Base-by-base conservation (phyloP, 2,113 vertebrate genomes). In the Onychorhynchus coronatus region DNA sequence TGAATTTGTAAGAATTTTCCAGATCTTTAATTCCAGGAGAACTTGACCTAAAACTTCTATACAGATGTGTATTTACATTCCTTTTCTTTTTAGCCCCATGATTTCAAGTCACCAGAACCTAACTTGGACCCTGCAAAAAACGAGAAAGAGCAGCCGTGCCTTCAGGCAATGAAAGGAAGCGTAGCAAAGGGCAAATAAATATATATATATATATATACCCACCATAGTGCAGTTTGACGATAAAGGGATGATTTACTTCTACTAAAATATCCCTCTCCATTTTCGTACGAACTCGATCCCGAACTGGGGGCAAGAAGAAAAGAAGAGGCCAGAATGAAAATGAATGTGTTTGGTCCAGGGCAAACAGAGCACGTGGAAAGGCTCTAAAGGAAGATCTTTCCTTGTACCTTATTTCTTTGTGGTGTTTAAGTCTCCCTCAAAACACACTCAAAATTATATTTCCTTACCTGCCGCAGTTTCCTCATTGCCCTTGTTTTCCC, bases 181-280 rank as follows among this genome's bases (percentile, higher is more conserved):
- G 44, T 2, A 82, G 27, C 92, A 42, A 72, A 47, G 62, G 61
- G 82, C 53, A 19, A 3, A 61, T 55, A 44, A 8, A 9, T 4
- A 12, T 15, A 12, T 41, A 10, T 22, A 9, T 4, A 12, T 15
- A 12, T 41, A 10, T 22, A 61, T 81, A 97, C 99, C 98, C 98
- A 99, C 99, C 99, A 98, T 99, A 99, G 98, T 99, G 99, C 98
- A 99, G 98, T 95, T 99, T 99, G 97, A 99, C 99, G 97, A 99
- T 99, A 98, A 99, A 99, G 74, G 99, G 99, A 98, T 99, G 99
- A 97, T 99, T 99, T 83, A 99, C 99, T 98, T 99, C 99, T 89
- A 99, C 99, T 96, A 99, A 98, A 98, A 99, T 99, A 98, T 99
- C 99, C 94, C 99, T 98, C 96, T 99, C 99, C 99, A 99, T 99